Percentiles rank a stretch among this genome's conserved stretches.
Conservation (phyloP, 2,113 vertebrate genomes). For the Andinoacara biseriatus region DNA sequence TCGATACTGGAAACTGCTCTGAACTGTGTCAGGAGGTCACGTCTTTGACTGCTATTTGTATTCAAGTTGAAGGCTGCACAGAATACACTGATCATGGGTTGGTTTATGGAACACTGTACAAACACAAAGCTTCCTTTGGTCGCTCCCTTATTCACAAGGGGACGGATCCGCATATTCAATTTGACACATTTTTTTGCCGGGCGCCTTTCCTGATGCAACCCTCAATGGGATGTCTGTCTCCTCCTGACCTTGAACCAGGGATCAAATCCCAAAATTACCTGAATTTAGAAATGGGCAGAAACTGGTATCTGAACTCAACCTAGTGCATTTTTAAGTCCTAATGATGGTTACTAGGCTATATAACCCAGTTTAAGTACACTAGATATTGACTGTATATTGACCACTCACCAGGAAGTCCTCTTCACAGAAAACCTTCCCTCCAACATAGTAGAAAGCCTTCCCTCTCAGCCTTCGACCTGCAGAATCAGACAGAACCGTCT, state of each 20-base stretch:
- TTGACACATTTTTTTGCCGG: background rate
- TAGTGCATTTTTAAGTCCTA: background rate
- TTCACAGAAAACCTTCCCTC: conserved; percentile 96
- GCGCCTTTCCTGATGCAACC: background rate
- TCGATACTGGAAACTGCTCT: conserved; percentile 22
- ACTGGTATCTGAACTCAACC: background rate
- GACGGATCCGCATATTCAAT: background rate
- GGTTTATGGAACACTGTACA: background rate
- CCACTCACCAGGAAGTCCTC: conserved; percentile 95
- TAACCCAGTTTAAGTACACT: background rate
- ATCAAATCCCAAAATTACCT: background rate
- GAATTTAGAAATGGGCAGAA: background rate
- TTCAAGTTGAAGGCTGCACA: background rate
- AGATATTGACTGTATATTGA: conserved; percentile 12
- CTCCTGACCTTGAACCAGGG: background rate
- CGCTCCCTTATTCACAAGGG: background rate
- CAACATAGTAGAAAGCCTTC: conserved; percentile 97
- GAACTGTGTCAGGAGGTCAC: conserved; percentile 38
- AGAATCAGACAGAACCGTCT: conserved; percentile 7
- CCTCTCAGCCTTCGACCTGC: conserved; percentile 87
- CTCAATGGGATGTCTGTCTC: background rate
- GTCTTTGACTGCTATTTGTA: background rate
- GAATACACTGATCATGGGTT: background rate
- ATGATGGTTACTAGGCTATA: background rate
- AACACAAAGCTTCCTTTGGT: background rate